A percentile compares a stretch with the other conserved stretches of the same genome.
These are phyloP conservation scores for Coilia nasus DNA, from an alignment of 2,797 vertebrate genomes.

Conservation along the genomic window DNA sequence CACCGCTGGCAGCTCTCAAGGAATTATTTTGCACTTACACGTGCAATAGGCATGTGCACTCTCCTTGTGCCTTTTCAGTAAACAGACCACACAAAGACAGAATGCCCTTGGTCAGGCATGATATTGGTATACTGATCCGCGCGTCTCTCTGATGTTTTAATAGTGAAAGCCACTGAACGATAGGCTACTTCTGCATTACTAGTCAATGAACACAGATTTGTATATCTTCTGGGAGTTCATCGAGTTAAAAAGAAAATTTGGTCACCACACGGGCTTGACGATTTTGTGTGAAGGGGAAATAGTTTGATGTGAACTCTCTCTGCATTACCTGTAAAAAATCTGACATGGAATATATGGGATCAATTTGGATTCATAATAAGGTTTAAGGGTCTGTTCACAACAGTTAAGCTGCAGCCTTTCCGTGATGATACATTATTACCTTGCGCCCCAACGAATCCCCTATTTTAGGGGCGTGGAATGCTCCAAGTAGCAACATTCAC, in stretches of 20 bases:
- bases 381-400: not conserved
- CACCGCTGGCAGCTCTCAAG: constrained; percentile 10
- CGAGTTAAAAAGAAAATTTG: constrained; percentile 40
- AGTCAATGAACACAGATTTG: not conserved
- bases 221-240: not conserved
- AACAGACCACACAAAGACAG: not conserved
- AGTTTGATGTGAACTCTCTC: not conserved
- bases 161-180: not conserved
- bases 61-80: not conserved
- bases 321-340: not conserved
- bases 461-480: constrained; percentile 61
- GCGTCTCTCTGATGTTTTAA: not conserved
- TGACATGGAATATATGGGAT: not conserved
- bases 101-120: not conserved
- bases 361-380: not conserved
- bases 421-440: not conserved
- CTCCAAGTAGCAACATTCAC: constrained; percentile 63
- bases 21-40: constrained; percentile 28
- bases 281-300: constrained; percentile 40
- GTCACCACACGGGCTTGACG: constrained; percentile 60
- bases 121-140: not conserved
- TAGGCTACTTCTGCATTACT: not conserved
- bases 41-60: constrained; percentile 2
- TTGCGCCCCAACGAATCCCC: constrained; percentile 38
- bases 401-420: not conserved